Base-by-base conservation (phyloP, 2,797 vertebrate species). In the Galagoides demidoff region DNA sequence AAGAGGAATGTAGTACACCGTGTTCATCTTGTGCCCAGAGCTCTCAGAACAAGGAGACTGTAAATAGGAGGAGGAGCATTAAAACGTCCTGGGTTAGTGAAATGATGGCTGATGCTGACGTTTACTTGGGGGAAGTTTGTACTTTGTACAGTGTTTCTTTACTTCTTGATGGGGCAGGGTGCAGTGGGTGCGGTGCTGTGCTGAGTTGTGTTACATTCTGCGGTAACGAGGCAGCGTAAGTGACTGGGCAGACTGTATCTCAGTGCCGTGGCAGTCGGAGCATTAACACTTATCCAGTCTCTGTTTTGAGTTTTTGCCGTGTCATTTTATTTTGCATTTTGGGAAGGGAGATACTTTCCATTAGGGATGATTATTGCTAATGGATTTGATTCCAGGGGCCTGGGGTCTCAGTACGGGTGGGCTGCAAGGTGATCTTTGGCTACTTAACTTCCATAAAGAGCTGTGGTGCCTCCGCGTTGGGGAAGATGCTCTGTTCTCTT, bases 1-100 rank as follows among this genome's bases (percentile, higher is more conserved):
- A 94, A 37, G 49, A 85, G 89, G 81, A 94, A 45, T 90, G 90
- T 90, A 86, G 63, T 49, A 63, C 52, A 45, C 7, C n/a, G 5
- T 49, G 49, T 82, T 23, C 49, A 37, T 17, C 3, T 3, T 39
- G 78, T 37, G 34, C 73, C 37, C 31, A n/a, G 52, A 34, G n/a
- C 19, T n/a, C 64, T 66, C 45, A 13, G n/a, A 13, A 29, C 5
- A 52, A 20, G 5, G 66, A 7, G 19, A 7, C 86, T 74, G 5
- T 66, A 66, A n/a, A 43, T 45, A 59, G 8, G 8, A 0, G 64
- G 70, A 43, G 79, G 70, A 43, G 10, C 31, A 34, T 14, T 57
- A 10, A 68, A 73, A 49, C 37, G 10, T 43, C 52, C 31, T 81
- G 17, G 13, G 22, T 90, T 85, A 81, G n/a, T 37, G 5, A 31